Evolutionary conservation across 2,797 vertebrate genomes (phyloP).

Genomic region (Discoglossus pictus): DNA sequence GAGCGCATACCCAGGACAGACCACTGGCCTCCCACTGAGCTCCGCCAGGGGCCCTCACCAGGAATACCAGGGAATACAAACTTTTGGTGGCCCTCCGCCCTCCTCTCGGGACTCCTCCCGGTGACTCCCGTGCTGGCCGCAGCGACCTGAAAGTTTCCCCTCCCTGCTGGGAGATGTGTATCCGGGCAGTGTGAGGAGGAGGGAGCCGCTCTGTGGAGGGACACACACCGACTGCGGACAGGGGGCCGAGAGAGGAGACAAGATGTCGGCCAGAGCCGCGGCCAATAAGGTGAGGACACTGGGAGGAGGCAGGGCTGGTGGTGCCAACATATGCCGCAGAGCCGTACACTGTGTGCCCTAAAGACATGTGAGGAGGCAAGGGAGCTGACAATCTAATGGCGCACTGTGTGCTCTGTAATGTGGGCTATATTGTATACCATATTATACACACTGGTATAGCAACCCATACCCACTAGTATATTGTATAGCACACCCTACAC

Average conservation of each 20-base stretch:
- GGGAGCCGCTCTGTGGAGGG: conserved; percentile 50
- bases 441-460: too few species aligned
- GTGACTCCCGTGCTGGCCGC: conserved; percentile 41
- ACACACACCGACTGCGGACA: conserved; percentile 13
- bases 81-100: conserved; percentile 50
- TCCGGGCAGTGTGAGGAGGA: conserved; percentile 57
- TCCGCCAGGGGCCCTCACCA: conserved; percentile 32
- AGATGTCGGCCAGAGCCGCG: conserved; percentile 88
- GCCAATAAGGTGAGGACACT: conserved; percentile 79
- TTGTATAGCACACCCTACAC: too few species aligned
- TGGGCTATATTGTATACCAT: too few species aligned
- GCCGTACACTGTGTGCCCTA: not conserved
- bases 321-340: not conserved
- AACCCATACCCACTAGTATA: too few species aligned
- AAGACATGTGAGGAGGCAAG: too few species aligned
- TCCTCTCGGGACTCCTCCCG: conserved; percentile 55
- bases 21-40: not conserved
- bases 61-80: conserved; percentile 44
- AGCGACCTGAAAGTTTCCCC: not conserved
- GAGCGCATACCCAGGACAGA: not conserved
- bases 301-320: conserved; percentile 37
- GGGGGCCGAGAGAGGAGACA: conserved; percentile 57
- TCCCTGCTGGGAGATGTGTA: conserved; percentile 56
- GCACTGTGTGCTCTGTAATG: too few species aligned
- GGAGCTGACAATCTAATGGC: too few species aligned